A percentile compares a stretch with the other conserved stretches of the same genome.
Evolutionary conservation across 2,113 vertebrate genomes (phyloP).

Genomic region (Sarotherodon lohbergeri): DNA sequence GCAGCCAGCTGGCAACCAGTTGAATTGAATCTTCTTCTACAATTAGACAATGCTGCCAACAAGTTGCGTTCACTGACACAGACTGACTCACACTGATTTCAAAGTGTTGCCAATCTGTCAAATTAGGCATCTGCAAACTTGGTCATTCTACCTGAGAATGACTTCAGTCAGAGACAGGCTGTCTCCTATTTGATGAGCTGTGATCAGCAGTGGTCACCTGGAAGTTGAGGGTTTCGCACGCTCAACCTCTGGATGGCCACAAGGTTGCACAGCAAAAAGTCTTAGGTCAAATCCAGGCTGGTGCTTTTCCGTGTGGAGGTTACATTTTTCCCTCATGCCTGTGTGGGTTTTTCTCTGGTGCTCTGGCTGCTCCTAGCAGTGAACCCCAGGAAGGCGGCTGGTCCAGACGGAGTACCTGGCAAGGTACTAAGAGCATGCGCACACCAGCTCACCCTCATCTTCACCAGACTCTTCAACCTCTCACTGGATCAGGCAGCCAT

Average conservation of each 20-base stretch:
- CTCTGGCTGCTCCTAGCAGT: too few relatives aligned
- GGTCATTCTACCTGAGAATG: background rate
- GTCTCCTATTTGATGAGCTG: background rate
- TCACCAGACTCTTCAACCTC: too few relatives aligned
- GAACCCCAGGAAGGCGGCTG: too few relatives aligned
- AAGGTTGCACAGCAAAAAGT: background rate
- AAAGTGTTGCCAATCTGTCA: background rate
- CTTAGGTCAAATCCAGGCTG: background rate
- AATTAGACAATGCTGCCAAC: background rate
- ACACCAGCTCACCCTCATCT: too few relatives aligned
- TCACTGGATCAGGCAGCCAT: too few relatives aligned
- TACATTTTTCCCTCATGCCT: rapidly evolving
- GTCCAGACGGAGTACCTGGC: too few relatives aligned
- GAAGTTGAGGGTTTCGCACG: background rate
- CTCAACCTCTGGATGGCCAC: background rate
- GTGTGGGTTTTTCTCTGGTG: background rate
- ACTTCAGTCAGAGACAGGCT: background rate
- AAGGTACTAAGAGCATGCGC: too few relatives aligned
- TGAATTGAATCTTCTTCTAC: background rate
- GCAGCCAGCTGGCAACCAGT: background rate
- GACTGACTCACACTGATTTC: background rate
- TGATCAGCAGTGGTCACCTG: background rate
- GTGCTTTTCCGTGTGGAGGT: background rate
- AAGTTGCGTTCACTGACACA: background rate
- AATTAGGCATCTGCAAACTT: background rate